phyloP scores from a whole-genome alignment of 1,140 invertebrate genomes.

The Hycleus cichorii region DNA sequence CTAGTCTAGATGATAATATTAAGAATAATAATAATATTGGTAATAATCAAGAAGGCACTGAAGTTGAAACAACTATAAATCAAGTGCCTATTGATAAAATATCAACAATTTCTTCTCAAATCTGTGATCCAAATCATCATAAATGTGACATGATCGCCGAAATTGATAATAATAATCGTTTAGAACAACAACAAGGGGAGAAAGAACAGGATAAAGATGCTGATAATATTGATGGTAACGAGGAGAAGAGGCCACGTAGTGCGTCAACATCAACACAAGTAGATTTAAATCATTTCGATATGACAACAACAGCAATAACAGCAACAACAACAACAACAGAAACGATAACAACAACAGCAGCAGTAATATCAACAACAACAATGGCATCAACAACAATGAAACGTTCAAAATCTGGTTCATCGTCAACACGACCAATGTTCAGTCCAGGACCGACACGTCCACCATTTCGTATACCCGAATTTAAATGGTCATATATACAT shows the following conservation, averaged over 20 bases:
- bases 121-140: constrained; percentile 56
- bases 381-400: not conserved
- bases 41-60: constrained; percentile 31
- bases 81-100: constrained; percentile 55
- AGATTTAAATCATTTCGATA: constrained; percentile 74
- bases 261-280: constrained; percentile 72
- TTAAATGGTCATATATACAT: constrained; percentile 99
- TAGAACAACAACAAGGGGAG: constrained; percentile 23
- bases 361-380: too few species aligned
- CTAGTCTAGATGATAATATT: constrained; percentile 44
- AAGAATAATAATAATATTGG: constrained; percentile 27
- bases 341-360: too few species aligned
- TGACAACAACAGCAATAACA: constrained; percentile 23
- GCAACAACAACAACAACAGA: too few species aligned
- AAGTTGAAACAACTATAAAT: too few species aligned
- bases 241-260: constrained; percentile 60
- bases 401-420: constrained; percentile 36
- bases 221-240: constrained; percentile 22
- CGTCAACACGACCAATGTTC: constrained; percentile 73
- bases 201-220: constrained; percentile 39
- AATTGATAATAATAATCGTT: not conserved
- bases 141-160: constrained; percentile 6
- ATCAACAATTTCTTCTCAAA: constrained; percentile 63
- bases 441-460: constrained; percentile 91
- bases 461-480: constrained; percentile 97